These are phyloP conservation scores for Buphagus erythrorhynchus DNA, from an alignment of 2,797 vertebrate species.

Conservation along the genomic window DNA sequence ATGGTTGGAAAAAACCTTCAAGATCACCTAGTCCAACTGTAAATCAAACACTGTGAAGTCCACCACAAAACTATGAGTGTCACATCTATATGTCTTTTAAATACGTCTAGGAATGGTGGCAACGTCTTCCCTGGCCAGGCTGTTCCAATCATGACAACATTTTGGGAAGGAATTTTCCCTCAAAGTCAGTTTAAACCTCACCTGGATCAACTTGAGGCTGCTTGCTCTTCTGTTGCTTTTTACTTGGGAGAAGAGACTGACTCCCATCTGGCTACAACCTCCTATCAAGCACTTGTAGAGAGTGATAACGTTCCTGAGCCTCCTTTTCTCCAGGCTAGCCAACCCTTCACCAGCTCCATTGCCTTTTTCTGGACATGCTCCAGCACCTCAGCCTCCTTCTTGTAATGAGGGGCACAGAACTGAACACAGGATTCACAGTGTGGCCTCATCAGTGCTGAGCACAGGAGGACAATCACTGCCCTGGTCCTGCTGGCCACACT, in stretches of 20 bases:
- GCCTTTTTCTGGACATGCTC: rapidly evolving
- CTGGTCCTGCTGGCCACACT: background rate
- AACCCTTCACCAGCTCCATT: rapidly evolving
- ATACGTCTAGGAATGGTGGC: background rate
- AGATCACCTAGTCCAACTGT: background rate
- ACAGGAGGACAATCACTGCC: rapidly evolving
- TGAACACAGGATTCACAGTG: rapidly evolving
- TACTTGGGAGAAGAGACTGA: background rate
- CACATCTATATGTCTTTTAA: background rate
- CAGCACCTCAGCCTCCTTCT: background rate
- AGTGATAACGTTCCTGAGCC: background rate
- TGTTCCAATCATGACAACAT: background rate
- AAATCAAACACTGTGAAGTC: background rate
- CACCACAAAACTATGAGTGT: background rate
- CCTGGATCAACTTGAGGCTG: background rate
- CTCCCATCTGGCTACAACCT: background rate
- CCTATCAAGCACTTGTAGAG: background rate
- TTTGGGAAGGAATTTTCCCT: background rate
- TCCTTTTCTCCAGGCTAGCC: background rate
- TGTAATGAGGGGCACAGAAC: background rate
- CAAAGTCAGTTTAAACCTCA: background rate
- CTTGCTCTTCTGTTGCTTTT: background rate
- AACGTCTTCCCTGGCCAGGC: background rate
- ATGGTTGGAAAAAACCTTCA: background rate
- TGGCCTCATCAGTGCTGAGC: rapidly evolving